phyloP scores from a whole-genome alignment of 2,797 vertebrate species.

The Poeciliopsis gracilis region DNA sequence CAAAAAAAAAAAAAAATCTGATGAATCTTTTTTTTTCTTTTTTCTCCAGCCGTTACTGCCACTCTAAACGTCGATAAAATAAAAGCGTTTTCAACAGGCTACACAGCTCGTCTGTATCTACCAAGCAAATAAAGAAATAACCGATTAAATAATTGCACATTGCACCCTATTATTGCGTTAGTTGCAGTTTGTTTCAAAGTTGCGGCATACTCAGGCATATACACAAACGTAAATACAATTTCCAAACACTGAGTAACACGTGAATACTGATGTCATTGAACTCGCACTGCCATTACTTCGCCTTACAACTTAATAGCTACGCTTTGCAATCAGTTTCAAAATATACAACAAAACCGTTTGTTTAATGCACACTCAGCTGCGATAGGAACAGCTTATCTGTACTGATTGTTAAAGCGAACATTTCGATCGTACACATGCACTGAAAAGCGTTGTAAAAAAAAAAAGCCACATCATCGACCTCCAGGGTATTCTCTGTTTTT shows the following conservation, averaged over 20 bases:
- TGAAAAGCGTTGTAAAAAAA: constrained; percentile 45
- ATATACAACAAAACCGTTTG: constrained; percentile 45
- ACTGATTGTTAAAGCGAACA: constrained; percentile 41
- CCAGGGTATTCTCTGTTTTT: constrained; percentile 42
- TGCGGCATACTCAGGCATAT: constrained; percentile 65
- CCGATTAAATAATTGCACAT: constrained; percentile 80
- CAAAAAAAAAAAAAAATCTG: constrained; percentile 11
- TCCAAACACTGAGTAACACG: constrained; percentile 74
- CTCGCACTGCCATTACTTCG: constrained; percentile 66
- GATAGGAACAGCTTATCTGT: constrained; percentile 30
- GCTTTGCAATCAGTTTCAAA: constrained; percentile 40
- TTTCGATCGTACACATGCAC: constrained; percentile 57
- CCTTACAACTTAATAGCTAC: constrained; percentile 54
- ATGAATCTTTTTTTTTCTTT: constrained; percentile 44
- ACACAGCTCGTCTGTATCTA: constrained; percentile 58
- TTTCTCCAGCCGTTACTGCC: constrained; percentile 33
- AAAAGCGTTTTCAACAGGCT: constrained; percentile 44
- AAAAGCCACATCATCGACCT: constrained; percentile 38
- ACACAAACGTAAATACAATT: constrained; percentile 75
- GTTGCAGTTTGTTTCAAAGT: constrained; percentile 76
- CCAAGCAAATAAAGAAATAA: constrained; percentile 61
- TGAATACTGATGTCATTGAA: constrained; percentile 73
- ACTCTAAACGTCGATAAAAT: constrained; percentile 47
- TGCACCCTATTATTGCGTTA: constrained; percentile 82
- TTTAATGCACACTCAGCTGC: constrained; percentile 33